A percentile compares a stretch with the other conserved stretches of the same genome.
These are phyloP conservation scores for Lycodopsis pacificus DNA, from an alignment of 2,797 vertebrate species.

Conservation along the genomic window DNA sequence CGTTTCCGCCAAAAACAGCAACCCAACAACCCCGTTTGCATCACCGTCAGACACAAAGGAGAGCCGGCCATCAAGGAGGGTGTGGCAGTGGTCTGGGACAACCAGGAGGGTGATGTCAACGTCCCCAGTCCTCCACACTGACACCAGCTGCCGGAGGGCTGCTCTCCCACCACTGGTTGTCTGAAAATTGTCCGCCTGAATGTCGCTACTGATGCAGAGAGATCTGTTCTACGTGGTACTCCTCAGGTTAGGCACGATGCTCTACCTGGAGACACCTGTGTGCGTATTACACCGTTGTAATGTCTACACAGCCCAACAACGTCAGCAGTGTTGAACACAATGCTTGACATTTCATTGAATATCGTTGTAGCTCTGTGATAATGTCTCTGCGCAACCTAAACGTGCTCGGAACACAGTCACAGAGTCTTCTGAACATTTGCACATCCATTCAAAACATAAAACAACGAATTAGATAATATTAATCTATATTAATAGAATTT, in stretches of 20 bases:
- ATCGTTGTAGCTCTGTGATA: neutral
- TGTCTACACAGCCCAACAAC: neutral
- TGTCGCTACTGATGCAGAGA: neutral
- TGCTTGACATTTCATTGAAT: neutral
- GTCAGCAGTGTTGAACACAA: neutral
- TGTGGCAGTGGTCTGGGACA: constrained; percentile 69
- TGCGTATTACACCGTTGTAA: no score
- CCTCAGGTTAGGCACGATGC: neutral
- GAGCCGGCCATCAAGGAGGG: constrained; percentile 70
- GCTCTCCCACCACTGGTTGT: neutral
- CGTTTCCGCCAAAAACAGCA: constrained; percentile 55
- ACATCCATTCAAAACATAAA: neutral
- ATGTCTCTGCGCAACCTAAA: constrained; percentile 1
- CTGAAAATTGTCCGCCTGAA: constrained; percentile 8
- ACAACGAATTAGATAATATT: neutral
- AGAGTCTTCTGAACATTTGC: neutral
- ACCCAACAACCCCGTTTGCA: constrained; percentile 18
- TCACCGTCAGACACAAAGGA: constrained; percentile 68
- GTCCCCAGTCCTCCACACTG: constrained; percentile 36
- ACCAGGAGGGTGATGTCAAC: constrained; percentile 57
- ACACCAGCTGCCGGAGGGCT: constrained; percentile 36
- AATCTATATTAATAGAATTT: neutral
- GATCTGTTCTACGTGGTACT: neutral
- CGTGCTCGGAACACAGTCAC: neutral
- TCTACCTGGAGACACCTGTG: constrained; percentile 15